Percentiles rank a stretch among this genome's conserved stretches.
These are phyloP conservation scores for Oryzias dopingdopingensis DNA, from an alignment of 2,797 vertebrate genomes.

Conservation along the genomic window DNA sequence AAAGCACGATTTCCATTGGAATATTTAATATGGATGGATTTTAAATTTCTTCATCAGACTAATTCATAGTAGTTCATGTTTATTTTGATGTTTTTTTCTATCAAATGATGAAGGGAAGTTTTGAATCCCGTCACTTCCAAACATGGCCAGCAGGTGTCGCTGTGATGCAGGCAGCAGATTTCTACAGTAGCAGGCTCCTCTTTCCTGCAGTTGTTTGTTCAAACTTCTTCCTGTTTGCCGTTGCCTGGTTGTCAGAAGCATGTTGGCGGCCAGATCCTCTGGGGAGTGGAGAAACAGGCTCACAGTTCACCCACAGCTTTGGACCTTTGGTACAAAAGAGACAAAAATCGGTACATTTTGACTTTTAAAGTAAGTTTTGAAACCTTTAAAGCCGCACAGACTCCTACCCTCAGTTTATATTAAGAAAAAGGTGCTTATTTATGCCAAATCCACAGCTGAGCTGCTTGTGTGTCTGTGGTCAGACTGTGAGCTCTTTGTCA, in stretches of 20 bases:
- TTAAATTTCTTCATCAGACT: too few species aligned
- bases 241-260: constrained; percentile 64
- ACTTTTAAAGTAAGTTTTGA: constrained; percentile 1
- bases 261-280: constrained; percentile 37
- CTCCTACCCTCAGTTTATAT: not conserved
- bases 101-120: not conserved
- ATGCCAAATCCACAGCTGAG: not conserved
- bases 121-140: not conserved
- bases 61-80: too few species aligned
- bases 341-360: not conserved
- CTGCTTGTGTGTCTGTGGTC: constrained; percentile 17
- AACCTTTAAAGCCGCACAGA: not conserved
- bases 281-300: constrained; percentile 12
- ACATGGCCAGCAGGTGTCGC: constrained; percentile 57
- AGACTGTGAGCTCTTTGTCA: constrained; percentile 53
- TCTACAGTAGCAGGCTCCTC: constrained; percentile 16
- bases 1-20: too few species aligned
- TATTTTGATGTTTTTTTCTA: not conserved
- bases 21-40: too few species aligned
- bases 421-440: not conserved
- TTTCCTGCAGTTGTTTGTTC: constrained; percentile 28
- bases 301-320: constrained; percentile 2
- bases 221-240: constrained; percentile 65
- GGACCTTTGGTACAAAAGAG: constrained; percentile 38
- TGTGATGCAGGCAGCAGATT: constrained; percentile 11